These are phyloP conservation scores for Leucophenga maculata DNA, from an alignment of 2,888 invertebrate genomes.

Conservation along the genomic window DNA sequence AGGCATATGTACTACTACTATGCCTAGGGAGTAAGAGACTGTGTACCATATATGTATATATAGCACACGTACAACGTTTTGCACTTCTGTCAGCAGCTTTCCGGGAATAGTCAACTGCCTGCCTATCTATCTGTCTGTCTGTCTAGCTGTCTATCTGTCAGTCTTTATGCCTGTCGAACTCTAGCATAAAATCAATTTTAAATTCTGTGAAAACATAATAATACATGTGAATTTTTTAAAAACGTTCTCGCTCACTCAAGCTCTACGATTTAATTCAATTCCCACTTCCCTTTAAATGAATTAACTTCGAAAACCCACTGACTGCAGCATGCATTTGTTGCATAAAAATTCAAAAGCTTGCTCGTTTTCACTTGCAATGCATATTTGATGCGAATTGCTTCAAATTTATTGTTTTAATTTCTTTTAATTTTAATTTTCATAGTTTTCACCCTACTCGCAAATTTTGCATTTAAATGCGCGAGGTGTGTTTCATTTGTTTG, in stretches of 20 bases:
- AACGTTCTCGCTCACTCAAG: not conserved
- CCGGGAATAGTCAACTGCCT: not conserved
- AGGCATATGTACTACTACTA: conserved; percentile 10
- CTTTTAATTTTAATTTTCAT: too few relatives aligned
- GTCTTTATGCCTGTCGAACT: not conserved
- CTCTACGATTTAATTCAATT: too few relatives aligned
- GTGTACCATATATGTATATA: not conserved
- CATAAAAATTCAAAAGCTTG: not conserved
- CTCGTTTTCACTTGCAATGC: conserved; percentile 10
- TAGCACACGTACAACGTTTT: not conserved
- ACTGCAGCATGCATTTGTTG: too few relatives aligned
- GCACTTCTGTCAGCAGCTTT: not conserved
- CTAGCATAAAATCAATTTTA: conserved; percentile 43
- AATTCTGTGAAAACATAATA: conserved; percentile 40
- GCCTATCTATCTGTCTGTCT: not conserved
- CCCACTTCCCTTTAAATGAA: too few relatives aligned
- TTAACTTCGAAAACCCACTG: too few relatives aligned
- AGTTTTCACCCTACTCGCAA: too few relatives aligned
- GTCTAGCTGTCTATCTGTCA: too few relatives aligned
- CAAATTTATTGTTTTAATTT: too few relatives aligned
- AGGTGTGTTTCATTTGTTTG: too few relatives aligned
- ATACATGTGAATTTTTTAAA: conserved; percentile 32
- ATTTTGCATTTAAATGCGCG: too few relatives aligned
- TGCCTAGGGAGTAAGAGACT: conserved; percentile 23
- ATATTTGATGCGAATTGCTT: too few relatives aligned